Conservation (phyloP, 2,113 vertebrate species). For the Pardalotus punctatus region DNA sequence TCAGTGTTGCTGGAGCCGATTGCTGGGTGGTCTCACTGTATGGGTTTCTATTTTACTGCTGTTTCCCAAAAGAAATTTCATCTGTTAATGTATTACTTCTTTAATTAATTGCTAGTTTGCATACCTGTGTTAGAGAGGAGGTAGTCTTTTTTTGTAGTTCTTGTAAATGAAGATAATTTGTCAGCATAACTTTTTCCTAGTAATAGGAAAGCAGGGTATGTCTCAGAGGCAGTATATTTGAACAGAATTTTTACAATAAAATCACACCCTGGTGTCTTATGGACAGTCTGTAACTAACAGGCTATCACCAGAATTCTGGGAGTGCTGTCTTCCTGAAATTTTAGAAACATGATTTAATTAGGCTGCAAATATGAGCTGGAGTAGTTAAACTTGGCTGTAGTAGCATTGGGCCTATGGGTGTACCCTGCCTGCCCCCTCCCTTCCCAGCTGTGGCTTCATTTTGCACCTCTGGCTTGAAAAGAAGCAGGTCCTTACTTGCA, state of each 20-base stretch:
- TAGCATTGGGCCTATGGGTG: neutral
- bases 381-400: neutral
- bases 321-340: neutral
- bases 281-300: neutral
- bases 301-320: neutral
- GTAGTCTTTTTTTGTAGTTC: neutral
- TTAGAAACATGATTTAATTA: neutral
- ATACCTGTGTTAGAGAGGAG: neutral
- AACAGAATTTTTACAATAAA: neutral
- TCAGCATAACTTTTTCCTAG: neutral
- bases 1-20: neutral
- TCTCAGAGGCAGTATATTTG: neutral
- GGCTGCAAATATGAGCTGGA: neutral
- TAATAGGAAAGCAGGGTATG: neutral
- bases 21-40: neutral
- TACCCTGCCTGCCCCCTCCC: neutral
- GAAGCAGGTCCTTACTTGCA: neutral
- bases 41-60: neutral
- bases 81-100: neutral
- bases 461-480: neutral
- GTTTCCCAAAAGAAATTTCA: neutral
- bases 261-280: neutral
- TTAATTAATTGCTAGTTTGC: neutral
- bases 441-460: neutral
- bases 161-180: neutral